Evolutionary conservation across 2,888 invertebrate species (phyloP), one percentile per base, ranked within the genome.

Genomic region (Cinara cedri): DNA sequence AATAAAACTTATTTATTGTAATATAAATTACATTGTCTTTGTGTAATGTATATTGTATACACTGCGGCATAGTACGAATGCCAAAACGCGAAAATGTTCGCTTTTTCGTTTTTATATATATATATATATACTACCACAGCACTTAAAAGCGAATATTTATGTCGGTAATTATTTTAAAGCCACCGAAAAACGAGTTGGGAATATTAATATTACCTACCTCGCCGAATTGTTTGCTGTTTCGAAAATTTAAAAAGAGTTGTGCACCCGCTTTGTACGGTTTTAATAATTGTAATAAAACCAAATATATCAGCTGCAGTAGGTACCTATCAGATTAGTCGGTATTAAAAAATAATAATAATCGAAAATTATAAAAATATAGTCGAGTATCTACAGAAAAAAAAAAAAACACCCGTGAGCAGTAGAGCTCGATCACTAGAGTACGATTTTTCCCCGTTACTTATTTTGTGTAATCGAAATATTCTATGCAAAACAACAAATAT

Each of bases 101-200:
- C 11, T 57, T 57, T 57, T 71, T 16, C 19, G 1, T 42, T 4
- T 21, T n/a, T 10, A 24, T 34, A 34, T 34, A n/a, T n/a, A n/a
- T n/a, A n/a, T n/a, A n/a, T n/a, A n/a, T n/a, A n/a, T n/a, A n/a
- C 34, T 4, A 34, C 34, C 34, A 34, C 34, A 3, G 24, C 55
- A 24, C 13, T 16, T 24, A 44, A 44, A 24, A 71, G 9, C 16
- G 11, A 57, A 71, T 71, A 57, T 44, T 1, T 71, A 16, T 44
- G 34, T 21, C 8, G 55, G 9, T 42, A 71, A 57, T 13, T 57
- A 71, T 71, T 71, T 57, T 57, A 57, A 71, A 55, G 21, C 3
- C 11, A n/a, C 9, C 11, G 8, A 44, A 71, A 44, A 55, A 71
- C 24, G 26, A 57, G 44, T n/a, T 9, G 6, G 0, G 42, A 71